These are phyloP conservation scores for Lethocerus indicus DNA, from an alignment of 1,140 invertebrate genomes.

Conservation along the genomic window DNA sequence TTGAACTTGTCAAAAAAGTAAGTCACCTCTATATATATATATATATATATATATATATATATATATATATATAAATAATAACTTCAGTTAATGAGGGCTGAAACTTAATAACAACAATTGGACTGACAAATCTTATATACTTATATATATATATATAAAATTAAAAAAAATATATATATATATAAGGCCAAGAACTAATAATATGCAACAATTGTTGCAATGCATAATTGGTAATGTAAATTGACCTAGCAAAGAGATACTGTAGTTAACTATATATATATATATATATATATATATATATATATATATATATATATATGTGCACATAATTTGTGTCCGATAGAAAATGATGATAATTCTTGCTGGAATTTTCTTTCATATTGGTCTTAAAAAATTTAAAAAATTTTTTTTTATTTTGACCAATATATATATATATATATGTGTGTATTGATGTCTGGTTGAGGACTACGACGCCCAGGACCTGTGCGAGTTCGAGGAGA, in stretches of 20 bases:
- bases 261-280: too few relatives aligned
- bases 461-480: conserved; percentile 85
- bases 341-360: not conserved
- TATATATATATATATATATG: not conserved
- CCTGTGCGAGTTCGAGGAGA: conserved; percentile 72
- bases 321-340: not conserved
- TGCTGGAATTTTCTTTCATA: not conserved
- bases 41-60: not conserved
- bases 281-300: too few relatives aligned
- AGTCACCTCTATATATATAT: too few relatives aligned
- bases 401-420: too few relatives aligned
- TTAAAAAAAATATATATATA: not conserved
- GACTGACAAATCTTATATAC: not conserved
- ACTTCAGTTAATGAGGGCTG: not conserved
- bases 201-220: too few relatives aligned
- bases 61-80: not conserved
- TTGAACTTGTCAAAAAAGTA: conserved; percentile 85
- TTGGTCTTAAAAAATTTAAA: not conserved
- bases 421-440: too few relatives aligned
- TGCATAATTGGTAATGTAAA: not conserved
- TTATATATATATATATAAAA: not conserved
- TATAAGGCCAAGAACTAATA: not conserved
- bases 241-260: too few relatives aligned
- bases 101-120: too few relatives aligned
- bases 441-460: not conserved